phyloP scores from a whole-genome alignment of 2,113 vertebrate genomes.

The Dipodomys merriami region DNA sequence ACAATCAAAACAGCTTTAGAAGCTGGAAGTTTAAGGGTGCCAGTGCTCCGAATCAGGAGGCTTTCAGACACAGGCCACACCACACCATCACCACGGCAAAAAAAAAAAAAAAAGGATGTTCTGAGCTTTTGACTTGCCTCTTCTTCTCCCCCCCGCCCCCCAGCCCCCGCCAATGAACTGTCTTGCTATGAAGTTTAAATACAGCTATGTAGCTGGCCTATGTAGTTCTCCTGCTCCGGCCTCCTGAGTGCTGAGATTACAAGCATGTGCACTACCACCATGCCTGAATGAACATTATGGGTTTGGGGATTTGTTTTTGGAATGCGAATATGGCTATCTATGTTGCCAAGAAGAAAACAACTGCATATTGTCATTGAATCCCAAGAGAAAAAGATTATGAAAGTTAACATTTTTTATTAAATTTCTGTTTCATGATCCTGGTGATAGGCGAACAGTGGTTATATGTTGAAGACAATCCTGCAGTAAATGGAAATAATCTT shows the following conservation, averaged over 20 bases:
- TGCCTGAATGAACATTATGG: neutral
- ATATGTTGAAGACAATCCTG: conserved; percentile 20
- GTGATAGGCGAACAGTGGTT: conserved; percentile 18
- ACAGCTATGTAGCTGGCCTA: neutral
- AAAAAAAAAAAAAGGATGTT: too few species aligned
- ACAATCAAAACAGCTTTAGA: neutral
- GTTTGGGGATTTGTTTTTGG: neutral
- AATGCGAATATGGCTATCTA: neutral
- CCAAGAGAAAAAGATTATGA: conserved; percentile 5
- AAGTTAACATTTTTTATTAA: neutral
- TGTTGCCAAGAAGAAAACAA: too few species aligned
- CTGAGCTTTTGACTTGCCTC: neutral
- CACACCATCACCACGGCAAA: too few species aligned
- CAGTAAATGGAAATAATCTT: neutral
- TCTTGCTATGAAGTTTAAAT: too few species aligned
- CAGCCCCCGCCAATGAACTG: too few species aligned
- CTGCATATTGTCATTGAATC: neutral
- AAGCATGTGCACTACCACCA: too few species aligned
- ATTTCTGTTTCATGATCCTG: neutral
- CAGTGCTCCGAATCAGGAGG: too few species aligned
- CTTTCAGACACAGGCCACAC: neutral
- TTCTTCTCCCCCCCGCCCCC: too few species aligned
- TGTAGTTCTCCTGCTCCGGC: too few species aligned
- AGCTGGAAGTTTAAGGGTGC: too few species aligned
- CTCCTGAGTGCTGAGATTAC: neutral